These are phyloP conservation scores for Alligator mississippiensis DNA, from an alignment of 2,113 vertebrate genomes.

Conservation along the genomic window DNA sequence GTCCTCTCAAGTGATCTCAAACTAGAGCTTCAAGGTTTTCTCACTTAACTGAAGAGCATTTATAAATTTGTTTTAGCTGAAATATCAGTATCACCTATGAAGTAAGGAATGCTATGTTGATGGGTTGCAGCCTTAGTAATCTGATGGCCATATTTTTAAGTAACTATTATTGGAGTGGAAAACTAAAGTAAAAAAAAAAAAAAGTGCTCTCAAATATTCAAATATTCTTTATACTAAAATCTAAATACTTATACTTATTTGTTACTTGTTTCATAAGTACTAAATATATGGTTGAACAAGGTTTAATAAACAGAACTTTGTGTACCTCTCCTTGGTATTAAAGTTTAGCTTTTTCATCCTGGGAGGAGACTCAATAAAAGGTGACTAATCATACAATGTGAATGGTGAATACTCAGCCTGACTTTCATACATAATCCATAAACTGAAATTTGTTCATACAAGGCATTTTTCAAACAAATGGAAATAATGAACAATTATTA, in stretches of 20 bases:
- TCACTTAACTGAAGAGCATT: not conserved
- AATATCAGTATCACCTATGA: not conserved
- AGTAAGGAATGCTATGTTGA: not conserved
- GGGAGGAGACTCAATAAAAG: not conserved
- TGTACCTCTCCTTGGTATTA: not conserved
- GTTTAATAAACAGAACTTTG: not conserved
- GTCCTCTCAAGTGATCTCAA: not conserved
- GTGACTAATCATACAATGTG: not conserved
- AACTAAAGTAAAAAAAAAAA: no score
- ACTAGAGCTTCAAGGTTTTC: not conserved
- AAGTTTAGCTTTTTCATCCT: not conserved
- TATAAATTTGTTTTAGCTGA: not conserved
- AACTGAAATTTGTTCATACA: not conserved
- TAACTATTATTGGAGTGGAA: not conserved
- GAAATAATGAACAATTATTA: not conserved
- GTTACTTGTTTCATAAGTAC: no score
- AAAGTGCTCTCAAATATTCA: not conserved
- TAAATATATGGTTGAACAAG: not conserved
- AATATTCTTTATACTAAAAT: not conserved
- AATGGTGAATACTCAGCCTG: not conserved
- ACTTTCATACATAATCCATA: not conserved
- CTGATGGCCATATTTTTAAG: not conserved
- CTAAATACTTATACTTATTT: not conserved
- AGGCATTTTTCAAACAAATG: accelerated
- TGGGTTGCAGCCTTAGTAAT: not conserved